Evolutionary conservation across 2,888 invertebrate species (phyloP).

Genomic region (Synanthedon tipuliformis): DNA sequence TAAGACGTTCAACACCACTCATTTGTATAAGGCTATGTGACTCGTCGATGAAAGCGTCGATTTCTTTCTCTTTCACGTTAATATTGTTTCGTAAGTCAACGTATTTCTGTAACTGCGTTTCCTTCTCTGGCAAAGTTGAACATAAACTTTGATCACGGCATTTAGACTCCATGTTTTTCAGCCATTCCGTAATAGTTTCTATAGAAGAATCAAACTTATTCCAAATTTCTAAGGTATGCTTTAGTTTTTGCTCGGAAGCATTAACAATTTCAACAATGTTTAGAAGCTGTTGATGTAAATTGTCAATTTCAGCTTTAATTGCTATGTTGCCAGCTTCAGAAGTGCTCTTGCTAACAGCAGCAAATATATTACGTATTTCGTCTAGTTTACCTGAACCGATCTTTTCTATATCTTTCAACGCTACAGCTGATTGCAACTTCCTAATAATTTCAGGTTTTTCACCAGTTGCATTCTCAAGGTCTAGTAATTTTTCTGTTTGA

Average conservation of each 20-base stretch:
- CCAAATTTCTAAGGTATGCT: slow-evolving; percentile 84
- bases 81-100: slow-evolving; percentile 82
- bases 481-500: slow-evolving; percentile 83
- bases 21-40: slow-evolving; percentile 87
- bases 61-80: slow-evolving; percentile 82
- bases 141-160: slow-evolving; percentile 89
- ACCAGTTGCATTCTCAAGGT: slow-evolving; percentile 86
- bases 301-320: slow-evolving; percentile 79
- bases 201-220: slow-evolving; percentile 85
- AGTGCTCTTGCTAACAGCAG: slow-evolving; percentile 80
- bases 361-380: slow-evolving; percentile 75
- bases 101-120: slow-evolving; percentile 77
- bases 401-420: slow-evolving; percentile 74
- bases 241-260: slow-evolving; percentile 78
- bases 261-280: slow-evolving; percentile 77
- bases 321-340: slow-evolving; percentile 81
- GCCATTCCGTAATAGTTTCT: slow-evolving; percentile 87
- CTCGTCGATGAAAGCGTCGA: slow-evolving; percentile 89
- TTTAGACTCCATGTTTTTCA: slow-evolving; percentile 83
- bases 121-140: slow-evolving; percentile 84
- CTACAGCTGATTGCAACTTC: slow-evolving; percentile 74
- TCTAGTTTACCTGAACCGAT: slow-evolving; percentile 75
- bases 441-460: slow-evolving; percentile 85
- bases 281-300: slow-evolving; percentile 74
- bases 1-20: slow-evolving; percentile 86